These are phyloP conservation scores for Anas capensis DNA, from an alignment of 2,797 vertebrate genomes.

Conservation along the genomic window DNA sequence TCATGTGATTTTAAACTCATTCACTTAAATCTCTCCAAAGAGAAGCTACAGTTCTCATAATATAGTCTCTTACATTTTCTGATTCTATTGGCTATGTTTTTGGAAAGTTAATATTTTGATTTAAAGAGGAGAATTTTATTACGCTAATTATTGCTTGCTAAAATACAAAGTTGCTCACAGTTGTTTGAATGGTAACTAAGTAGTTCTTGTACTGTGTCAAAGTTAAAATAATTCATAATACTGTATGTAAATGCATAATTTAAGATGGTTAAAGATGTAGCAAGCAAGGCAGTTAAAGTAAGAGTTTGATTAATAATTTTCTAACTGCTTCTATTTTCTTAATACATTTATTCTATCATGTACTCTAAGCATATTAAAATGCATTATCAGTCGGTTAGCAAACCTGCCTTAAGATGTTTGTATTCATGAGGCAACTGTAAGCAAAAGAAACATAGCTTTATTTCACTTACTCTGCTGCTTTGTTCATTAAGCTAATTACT, in stretches of 20 bases:
- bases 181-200: background rate
- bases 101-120: constrained; percentile 31
- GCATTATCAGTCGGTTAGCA: constrained; percentile 75
- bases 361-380: constrained; percentile 57
- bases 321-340: constrained; percentile 41
- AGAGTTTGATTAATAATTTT: constrained; percentile 37
- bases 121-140: constrained; percentile 42
- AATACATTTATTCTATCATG: constrained; percentile 8
- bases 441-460: constrained; percentile 73
- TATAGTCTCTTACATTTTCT: background rate
- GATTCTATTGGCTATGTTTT: background rate
- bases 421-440: constrained; percentile 73
- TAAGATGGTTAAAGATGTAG: background rate
- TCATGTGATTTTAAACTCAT: background rate
- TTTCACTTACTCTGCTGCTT: constrained; percentile 78
- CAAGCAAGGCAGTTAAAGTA: background rate
- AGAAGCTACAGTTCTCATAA: background rate
- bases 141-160: constrained; percentile 38
- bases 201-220: background rate
- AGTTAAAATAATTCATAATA: background rate
- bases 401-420: constrained; percentile 69
- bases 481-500: constrained; percentile 87
- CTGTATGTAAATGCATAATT: background rate
- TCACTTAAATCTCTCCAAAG: background rate
- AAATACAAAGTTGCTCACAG: constrained; percentile 29